Percentiles rank a stretch among this genome's conserved stretches.
Evolutionary conservation across 2,113 vertebrate genomes (phyloP).

Genomic region (Anarrhichthys ocellatus): DNA sequence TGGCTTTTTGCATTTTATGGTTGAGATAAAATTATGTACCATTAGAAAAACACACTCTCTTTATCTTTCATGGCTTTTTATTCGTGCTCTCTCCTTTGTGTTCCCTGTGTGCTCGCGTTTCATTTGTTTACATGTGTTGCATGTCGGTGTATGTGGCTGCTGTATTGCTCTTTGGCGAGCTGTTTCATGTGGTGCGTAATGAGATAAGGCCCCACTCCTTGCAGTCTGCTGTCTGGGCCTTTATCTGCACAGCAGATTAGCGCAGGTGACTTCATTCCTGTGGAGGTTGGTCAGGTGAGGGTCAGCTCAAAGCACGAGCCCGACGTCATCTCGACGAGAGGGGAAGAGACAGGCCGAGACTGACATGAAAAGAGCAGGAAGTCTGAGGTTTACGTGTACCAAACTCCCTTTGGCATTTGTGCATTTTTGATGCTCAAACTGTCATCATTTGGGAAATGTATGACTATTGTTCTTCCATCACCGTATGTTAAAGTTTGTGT

Average conservation of each 20-base stretch:
- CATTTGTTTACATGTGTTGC: conserved; percentile 41
- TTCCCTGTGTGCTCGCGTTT: conserved; percentile 16
- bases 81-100: conserved; percentile 21
- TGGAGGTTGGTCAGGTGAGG: conserved; percentile 37
- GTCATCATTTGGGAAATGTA: neutral
- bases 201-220: conserved; percentile 72
- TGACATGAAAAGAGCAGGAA: neutral
- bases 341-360: conserved; percentile 6
- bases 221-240: conserved; percentile 77
- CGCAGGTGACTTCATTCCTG: conserved; percentile 73
- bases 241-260: conserved; percentile 77
- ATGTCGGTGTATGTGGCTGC: conserved; percentile 23
- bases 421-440: neutral
- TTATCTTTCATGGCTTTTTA: conserved; percentile 22
- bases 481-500: neutral
- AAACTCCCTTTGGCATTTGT: neutral
- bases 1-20: conserved; percentile 44
- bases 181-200: conserved; percentile 69
- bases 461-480: neutral
- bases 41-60: conserved; percentile 17
- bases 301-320: conserved; percentile 35
- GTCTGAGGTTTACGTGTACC: neutral
- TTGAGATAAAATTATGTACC: conserved; percentile 53
- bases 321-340: conserved; percentile 11
- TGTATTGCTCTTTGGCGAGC: conserved; percentile 14